phyloP scores from a whole-genome alignment of 2,888 invertebrate species.

The Seladonia tumulorum region DNA sequence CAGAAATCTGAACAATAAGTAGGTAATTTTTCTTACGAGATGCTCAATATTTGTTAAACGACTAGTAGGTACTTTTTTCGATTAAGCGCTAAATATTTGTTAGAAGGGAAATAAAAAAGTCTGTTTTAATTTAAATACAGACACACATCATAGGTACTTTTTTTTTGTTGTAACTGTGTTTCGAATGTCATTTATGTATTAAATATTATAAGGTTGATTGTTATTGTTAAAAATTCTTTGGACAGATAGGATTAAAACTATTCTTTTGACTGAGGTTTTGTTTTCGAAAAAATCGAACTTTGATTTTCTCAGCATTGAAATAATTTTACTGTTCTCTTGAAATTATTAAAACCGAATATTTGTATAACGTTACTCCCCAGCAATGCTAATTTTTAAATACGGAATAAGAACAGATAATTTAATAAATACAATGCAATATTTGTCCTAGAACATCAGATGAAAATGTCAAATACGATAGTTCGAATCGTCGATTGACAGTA shows the following conservation, averaged over 20 bases:
- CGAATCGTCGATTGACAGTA: not conserved
- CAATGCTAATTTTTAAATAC: not conserved
- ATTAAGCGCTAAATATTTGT: not conserved
- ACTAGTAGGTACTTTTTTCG: not conserved
- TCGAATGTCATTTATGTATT: too few relatives aligned
- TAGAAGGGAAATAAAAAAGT: not conserved
- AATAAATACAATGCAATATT: not conserved
- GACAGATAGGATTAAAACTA: too few relatives aligned
- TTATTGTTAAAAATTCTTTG: too few relatives aligned
- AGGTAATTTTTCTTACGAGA: conserved; percentile 40
- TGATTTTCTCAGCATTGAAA: too few relatives aligned
- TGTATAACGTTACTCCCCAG: too few relatives aligned
- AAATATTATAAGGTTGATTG: too few relatives aligned
- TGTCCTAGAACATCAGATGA: not conserved
- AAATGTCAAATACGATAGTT: not conserved
- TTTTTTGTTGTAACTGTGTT: too few relatives aligned
- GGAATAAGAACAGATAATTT: not conserved
- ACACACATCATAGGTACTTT: not conserved
- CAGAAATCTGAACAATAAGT: conserved; percentile 4
- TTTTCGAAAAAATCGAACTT: too few relatives aligned
- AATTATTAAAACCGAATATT: too few relatives aligned
- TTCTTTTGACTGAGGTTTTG: too few relatives aligned
- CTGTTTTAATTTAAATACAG: not conserved
- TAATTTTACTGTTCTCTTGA: too few relatives aligned
- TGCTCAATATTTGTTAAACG: not conserved